Base-by-base conservation (phyloP, 2,888 invertebrate genomes). In the Xanthorhoe spadicearia region DNA sequence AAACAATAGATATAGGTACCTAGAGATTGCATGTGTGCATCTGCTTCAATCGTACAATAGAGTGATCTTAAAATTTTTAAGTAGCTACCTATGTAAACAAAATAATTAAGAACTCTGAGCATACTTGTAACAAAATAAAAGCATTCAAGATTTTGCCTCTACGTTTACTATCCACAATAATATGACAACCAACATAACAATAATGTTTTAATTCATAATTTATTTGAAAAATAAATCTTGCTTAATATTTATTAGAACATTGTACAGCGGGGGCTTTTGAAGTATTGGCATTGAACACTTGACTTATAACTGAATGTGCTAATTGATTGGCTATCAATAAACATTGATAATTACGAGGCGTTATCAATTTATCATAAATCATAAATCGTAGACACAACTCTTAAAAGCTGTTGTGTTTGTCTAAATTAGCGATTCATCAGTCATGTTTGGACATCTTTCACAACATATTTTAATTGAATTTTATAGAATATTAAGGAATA, bases 321-420 rank as follows among this genome's bases (percentile, higher is more conserved):
- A 69, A 71, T 73, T 70, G 57, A 66, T 52, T 51, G 18, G 50
- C 15, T 66, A 66, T 61, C 59, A 58, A 59, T 58, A 68, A 57
- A 64, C 38, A 38, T 52, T 19, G 28, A 55, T 64, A 70, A 67
- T 69, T 69, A 67, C 52, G 19, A 46, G 57, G 59, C 13, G 48
- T 48, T 48, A 17, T 48, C 38, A 43, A 48, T 48, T 48, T 55
- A 13, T 54, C 48, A 68, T 71, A 66, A 73, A 72, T 72, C 67
- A 72, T 52, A 15, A 43, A 2, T 8, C n/a, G 23, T 23, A 55
- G 43, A 38, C 6, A 10, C 1, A n/a, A 15, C 15, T 7, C 15
- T n/a, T 6, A 46, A 46, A 4, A 15, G 15, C 0, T 46, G 5
- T 46, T 46, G 46, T 15, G 5, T 15, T 15, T 15, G 15, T 46